A percentile compares a stretch with the other conserved stretches of the same genome.
Conservation (phyloP, 2,888 invertebrate genomes). For the Hypena proboscidalis region DNA sequence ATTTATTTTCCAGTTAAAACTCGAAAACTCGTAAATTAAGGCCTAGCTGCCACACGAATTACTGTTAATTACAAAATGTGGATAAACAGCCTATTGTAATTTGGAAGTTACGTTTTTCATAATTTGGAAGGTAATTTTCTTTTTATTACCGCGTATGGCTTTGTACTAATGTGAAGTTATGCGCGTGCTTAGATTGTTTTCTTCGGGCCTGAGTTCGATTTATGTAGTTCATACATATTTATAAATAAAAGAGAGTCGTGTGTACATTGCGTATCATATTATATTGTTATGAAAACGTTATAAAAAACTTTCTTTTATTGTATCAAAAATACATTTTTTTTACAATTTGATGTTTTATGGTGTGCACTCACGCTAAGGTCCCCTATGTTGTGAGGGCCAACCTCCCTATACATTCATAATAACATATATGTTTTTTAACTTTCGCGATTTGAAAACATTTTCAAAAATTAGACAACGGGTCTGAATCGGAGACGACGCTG, state of each 20-base stretch:
- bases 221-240: constrained; percentile 3
- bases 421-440: too few relatives aligned
- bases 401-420: too few relatives aligned
- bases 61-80: constrained; percentile 48
- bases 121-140: constrained; percentile 22
- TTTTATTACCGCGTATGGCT: constrained; percentile 15
- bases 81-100: constrained; percentile 27
- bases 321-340: too few relatives aligned
- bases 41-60: constrained; percentile 39
- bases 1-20: constrained; percentile 52
- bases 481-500: too few relatives aligned
- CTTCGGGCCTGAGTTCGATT: not conserved
- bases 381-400: too few relatives aligned
- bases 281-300: too few relatives aligned
- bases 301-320: too few relatives aligned
- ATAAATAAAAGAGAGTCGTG: not conserved
- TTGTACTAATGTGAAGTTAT: constrained; percentile 2
- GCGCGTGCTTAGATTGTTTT: not conserved
- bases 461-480: too few relatives aligned
- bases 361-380: too few relatives aligned
- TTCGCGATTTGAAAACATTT: too few relatives aligned
- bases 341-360: too few relatives aligned
- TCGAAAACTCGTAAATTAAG: constrained; percentile 52
- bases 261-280: too few relatives aligned
- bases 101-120: constrained; percentile 20